Base-by-base conservation (phyloP, 1,140 invertebrate genomes). In the Phortica variegata region DNA sequence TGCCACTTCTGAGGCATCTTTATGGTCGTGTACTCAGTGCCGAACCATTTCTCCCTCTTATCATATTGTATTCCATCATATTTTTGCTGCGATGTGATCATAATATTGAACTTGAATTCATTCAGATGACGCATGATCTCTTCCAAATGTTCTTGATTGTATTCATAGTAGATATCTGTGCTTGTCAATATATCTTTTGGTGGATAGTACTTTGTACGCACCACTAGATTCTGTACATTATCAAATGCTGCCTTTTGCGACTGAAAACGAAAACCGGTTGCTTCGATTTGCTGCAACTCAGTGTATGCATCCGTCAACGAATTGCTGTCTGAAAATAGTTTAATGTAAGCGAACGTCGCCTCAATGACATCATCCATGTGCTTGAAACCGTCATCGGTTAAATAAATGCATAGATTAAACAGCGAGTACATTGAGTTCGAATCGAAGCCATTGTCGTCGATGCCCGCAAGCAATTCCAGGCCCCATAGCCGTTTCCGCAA, bases 401-500 rank as follows among this genome's bases (percentile, higher is more conserved):
- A 78, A 18, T 84, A 81, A 12, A 95, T 79, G 52, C 82, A 83
- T 2, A 95, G 76, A 17, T 78, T 83, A 71, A 94, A 94, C 37
- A 92, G 77, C 4, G 84, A 80, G 52, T 84, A 88, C 65, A 88
- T 83, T 0, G 85, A 84, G 44, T 85, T 90, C 53, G 85, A 80
- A 59, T 88, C 87, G 58, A 88, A 90, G 1, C 87, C 90, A 53
- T 84, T 83, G 47, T 87, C 84, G 8, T 83, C 83, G 58, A 86
- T 87, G 4, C 90, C 92, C 5, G 85, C 84, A 46, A 81, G 82
- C 9, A 96, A 81, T n/a, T 84, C 85, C 2, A 93, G 77, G 2
- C 87, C 91, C 90, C 92, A 95, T 20, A 92, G 84, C 79, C 87
- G 88, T 40, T 86, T 83, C 48, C 88, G 84, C 21, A 97, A 78